Conservation (phyloP, 2,888 invertebrate genomes). For the Sarcophaga subvicina region DNA sequence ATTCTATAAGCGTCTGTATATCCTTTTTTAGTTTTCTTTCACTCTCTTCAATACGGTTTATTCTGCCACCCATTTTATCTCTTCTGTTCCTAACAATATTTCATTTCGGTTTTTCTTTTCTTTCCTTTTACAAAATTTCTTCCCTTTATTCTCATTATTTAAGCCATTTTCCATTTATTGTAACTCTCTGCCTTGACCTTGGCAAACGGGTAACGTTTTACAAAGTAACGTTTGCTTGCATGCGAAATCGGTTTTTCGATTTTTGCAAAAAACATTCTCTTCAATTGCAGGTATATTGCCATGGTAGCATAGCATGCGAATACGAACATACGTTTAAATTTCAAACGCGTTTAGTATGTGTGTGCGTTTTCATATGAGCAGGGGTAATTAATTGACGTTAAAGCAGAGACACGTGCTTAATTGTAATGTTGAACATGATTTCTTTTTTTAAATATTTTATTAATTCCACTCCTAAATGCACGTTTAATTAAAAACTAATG, state of each 20-base stretch:
- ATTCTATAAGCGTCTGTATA: constrained; percentile 52
- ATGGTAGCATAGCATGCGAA: no score
- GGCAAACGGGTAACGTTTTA: constrained; percentile 48
- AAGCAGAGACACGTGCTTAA: constrained; percentile 62
- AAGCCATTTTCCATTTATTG: constrained; percentile 34
- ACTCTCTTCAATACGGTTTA: no score
- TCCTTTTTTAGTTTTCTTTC: no score
- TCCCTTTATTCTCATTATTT: not conserved
- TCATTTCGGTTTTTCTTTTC: constrained; percentile 22
- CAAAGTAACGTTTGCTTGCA: constrained; percentile 52
- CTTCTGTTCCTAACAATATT: constrained; percentile 25
- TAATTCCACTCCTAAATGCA: constrained; percentile 56
- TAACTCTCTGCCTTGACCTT: constrained; percentile 57
- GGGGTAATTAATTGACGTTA: constrained; percentile 63
- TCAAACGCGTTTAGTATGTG: not conserved
- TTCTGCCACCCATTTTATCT: not conserved
- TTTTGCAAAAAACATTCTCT: no score
- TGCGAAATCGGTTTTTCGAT: no score
- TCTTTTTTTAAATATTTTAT: constrained; percentile 63
- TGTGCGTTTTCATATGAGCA: constrained; percentile 16
- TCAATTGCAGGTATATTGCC: no score
- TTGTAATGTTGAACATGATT: constrained; percentile 52
- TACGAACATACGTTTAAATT: no score
- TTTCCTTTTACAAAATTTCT: constrained; percentile 2
- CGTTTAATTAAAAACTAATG: constrained; percentile 50